Percentiles rank a stretch among this genome's conserved stretches.
Conservation (phyloP, 2,113 vertebrate genomes). For the Phodopus roborovskii region DNA sequence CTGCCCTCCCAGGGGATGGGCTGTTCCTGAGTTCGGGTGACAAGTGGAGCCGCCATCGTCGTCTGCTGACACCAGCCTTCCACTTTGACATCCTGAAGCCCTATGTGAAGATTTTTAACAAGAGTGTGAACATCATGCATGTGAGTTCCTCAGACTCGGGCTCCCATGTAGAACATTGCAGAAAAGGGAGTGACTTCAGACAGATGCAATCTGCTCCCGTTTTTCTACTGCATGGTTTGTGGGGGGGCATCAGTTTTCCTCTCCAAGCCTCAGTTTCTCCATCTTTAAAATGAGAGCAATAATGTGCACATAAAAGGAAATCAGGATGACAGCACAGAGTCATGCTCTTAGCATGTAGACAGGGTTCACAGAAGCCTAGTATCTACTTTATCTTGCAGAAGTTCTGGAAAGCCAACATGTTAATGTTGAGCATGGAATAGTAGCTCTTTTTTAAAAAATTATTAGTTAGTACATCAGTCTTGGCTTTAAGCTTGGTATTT, state of each 20-base stretch:
- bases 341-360: background rate
- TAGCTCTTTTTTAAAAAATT: background rate
- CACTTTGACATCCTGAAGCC: slow-evolving; percentile 91
- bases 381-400: background rate
- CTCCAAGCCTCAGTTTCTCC: background rate
- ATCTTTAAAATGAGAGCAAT: background rate
- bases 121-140: slow-evolving; percentile 87
- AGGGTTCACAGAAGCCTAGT: background rate
- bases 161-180: background rate
- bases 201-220: background rate
- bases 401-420: background rate
- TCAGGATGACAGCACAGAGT: background rate
- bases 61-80: slow-evolving; percentile 91
- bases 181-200: background rate
- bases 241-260: background rate
- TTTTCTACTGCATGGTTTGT: too few species aligned
- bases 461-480: background rate
- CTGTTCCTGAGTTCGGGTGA: slow-evolving; percentile 89
- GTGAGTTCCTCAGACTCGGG: slow-evolving; percentile 81
- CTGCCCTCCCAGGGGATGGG: slow-evolving; percentile 74
- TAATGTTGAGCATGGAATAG: background rate
- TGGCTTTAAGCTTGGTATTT: too few species aligned
- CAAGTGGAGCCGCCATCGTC: slow-evolving; percentile 88
- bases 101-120: slow-evolving; percentile 88
- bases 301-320: background rate